These are phyloP conservation scores for Garrulus glandarius DNA, from an alignment of 2,797 vertebrate species.

Conservation along the genomic window DNA sequence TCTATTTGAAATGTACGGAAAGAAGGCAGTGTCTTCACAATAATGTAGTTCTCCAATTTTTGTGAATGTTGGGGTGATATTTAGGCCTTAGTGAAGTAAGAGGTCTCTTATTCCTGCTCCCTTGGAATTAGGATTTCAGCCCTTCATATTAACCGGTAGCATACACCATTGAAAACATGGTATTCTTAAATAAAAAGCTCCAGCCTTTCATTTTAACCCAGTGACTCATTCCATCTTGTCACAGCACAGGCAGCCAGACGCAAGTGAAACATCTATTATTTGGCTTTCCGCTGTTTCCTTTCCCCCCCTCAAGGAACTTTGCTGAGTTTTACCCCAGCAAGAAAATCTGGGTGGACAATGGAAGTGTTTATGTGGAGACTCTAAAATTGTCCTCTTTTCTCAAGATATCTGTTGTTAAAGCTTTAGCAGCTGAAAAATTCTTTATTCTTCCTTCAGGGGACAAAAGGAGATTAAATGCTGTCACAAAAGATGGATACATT, in stretches of 20 bases:
- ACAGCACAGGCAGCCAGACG: neutral
- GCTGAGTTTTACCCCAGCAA: neutral
- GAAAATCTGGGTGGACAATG: fast-evolving
- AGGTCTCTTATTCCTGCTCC: neutral
- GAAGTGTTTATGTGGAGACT: neutral
- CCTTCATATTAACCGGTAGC: neutral
- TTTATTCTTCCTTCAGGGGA: neutral
- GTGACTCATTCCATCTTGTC: neutral
- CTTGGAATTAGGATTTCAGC: neutral
- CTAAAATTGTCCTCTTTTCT: neutral
- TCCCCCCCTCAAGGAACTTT: neutral
- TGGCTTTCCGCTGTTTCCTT: neutral
- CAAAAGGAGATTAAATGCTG: neutral
- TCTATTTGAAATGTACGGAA: neutral
- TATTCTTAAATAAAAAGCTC: neutral
- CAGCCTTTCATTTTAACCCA: neutral
- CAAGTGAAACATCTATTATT: neutral
- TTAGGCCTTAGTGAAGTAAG: neutral
- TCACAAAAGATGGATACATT: neutral
- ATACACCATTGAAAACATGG: neutral
- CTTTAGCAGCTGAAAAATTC: neutral
- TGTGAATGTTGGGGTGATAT: neutral
- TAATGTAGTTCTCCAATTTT: neutral
- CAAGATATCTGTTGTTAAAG: neutral
- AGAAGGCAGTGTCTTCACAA: neutral